phyloP scores from a whole-genome alignment of 2,113 vertebrate species.

The Lamprotornis superbus region DNA sequence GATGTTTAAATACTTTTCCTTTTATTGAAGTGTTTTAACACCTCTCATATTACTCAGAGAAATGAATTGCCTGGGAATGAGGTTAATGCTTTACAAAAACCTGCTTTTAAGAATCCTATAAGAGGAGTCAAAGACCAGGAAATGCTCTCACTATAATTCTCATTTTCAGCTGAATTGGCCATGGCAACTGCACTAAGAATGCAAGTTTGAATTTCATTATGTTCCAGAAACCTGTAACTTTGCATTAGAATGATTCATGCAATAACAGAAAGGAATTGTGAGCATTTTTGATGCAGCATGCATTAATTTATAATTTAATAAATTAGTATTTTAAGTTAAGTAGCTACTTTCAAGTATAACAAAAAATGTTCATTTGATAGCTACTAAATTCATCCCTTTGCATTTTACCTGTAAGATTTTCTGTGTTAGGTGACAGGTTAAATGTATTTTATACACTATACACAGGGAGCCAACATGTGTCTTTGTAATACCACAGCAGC shows the following conservation, averaged over 20 bases:
- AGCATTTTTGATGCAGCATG: slow-evolving; percentile 59
- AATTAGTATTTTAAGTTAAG: slow-evolving; percentile 66
- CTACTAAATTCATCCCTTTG: slow-evolving; percentile 59
- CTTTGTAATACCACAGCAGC: slow-evolving; percentile 54
- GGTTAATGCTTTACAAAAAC: slow-evolving; percentile 67
- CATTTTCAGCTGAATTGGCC: slow-evolving; percentile 75
- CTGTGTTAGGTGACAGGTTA: slow-evolving; percentile 72
- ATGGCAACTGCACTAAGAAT: slow-evolving; percentile 68
- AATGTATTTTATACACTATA: slow-evolving; percentile 60
- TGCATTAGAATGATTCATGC: slow-evolving; percentile 69
- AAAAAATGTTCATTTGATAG: slow-evolving; percentile 48
- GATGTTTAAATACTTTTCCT: slow-evolving; percentile 62
- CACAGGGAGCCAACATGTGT: slow-evolving; percentile 56
- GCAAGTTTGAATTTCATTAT: slow-evolving; percentile 74
- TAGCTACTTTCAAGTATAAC: slow-evolving; percentile 55
- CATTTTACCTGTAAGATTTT: slow-evolving; percentile 67
- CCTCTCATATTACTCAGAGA: slow-evolving; percentile 61
- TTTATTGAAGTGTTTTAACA: slow-evolving; percentile 65
- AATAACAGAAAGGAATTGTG: slow-evolving; percentile 60
- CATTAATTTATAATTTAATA: slow-evolving; percentile 72
- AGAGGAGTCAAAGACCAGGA: slow-evolving; percentile 77
- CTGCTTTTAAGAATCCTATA: slow-evolving; percentile 71
- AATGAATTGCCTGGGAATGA: slow-evolving; percentile 63
- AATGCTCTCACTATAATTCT: slow-evolving; percentile 73
- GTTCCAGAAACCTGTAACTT: slow-evolving; percentile 75